Evolutionary conservation across 2,113 vertebrate species (phyloP).

Genomic region (Bubalus kerabau): DNA sequence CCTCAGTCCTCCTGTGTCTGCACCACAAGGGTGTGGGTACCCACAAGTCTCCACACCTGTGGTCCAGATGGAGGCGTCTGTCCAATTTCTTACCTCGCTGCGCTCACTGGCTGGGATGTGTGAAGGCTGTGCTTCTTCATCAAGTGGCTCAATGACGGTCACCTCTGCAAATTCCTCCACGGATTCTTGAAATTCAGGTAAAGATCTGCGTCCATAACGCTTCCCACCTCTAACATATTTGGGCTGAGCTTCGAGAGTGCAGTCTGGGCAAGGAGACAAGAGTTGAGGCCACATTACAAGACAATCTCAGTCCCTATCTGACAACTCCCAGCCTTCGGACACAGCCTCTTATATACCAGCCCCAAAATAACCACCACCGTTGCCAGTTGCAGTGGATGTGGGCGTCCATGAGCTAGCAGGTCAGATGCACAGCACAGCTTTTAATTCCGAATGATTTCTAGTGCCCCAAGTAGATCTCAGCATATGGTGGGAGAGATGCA

Average conservation of each 20-base stretch:
- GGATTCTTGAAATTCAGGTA: constrained; percentile 85
- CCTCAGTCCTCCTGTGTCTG: background rate
- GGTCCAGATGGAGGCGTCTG: accelerated
- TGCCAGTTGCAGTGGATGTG: background rate
- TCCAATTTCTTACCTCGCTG: constrained; percentile 83
- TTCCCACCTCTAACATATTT: constrained; percentile 95
- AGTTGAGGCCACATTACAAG: constrained; percentile 42
- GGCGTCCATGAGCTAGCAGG: background rate
- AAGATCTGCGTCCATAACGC: constrained; percentile 91
- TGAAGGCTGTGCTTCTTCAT: constrained; percentile 66
- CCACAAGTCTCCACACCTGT: accelerated
- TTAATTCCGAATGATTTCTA: background rate
- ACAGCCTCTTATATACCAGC: constrained; percentile 30
- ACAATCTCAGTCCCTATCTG: background rate
- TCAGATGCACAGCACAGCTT: background rate
- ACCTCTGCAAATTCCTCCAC: constrained; percentile 81
- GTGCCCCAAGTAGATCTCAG: background rate
- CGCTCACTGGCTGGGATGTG: constrained; percentile 77
- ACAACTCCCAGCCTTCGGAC: background rate
- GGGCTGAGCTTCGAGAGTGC: constrained; percentile 88
- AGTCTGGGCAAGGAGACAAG: constrained; percentile 74
- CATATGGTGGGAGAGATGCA: background rate
- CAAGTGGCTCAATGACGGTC: constrained; percentile 66
- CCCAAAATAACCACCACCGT: constrained; percentile 30
- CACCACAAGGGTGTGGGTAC: accelerated